These are phyloP conservation scores for Escarpia spicata DNA, from an alignment of 2,888 invertebrate species.

Conservation along the genomic window DNA sequence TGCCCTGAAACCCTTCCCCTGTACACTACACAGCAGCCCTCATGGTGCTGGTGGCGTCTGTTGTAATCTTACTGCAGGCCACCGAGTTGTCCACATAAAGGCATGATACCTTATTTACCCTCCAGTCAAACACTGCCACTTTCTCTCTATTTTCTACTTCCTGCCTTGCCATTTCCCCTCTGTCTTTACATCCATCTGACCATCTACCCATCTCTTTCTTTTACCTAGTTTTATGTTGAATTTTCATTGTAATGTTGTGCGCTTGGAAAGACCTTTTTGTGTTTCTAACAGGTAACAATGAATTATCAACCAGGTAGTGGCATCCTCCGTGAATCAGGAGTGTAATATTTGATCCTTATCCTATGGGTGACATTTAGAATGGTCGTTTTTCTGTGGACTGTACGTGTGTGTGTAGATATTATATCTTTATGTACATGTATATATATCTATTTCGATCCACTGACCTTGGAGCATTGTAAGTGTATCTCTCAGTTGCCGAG, in stretches of 20 bases:
- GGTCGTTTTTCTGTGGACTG: too few species aligned
- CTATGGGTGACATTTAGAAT: background rate
- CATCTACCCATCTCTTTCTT: background rate
- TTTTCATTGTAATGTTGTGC: conserved; percentile 85
- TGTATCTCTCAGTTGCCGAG: too few species aligned
- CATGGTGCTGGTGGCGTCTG: background rate
- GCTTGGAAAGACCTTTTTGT: conserved; percentile 86
- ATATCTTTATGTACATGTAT: too few species aligned
- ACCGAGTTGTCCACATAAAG: background rate
- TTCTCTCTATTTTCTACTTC: background rate
- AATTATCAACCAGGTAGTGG: conserved; percentile 82
- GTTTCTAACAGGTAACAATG: conserved; percentile 78
- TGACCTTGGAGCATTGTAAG: too few species aligned
- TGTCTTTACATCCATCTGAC: background rate
- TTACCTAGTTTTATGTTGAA: conserved; percentile 54
- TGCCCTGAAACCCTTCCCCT: too few species aligned
- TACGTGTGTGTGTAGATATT: too few species aligned
- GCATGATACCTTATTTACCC: background rate
- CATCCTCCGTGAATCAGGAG: conserved; percentile 56
- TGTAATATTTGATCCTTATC: background rate
- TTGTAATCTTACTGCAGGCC: background rate
- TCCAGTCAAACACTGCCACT: background rate
- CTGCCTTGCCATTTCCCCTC: background rate
- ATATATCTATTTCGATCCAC: too few species aligned
- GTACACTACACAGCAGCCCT: too few species aligned